phyloP scores from a whole-genome alignment of 2,113 vertebrate genomes.

The Rhipidura dahli region DNA sequence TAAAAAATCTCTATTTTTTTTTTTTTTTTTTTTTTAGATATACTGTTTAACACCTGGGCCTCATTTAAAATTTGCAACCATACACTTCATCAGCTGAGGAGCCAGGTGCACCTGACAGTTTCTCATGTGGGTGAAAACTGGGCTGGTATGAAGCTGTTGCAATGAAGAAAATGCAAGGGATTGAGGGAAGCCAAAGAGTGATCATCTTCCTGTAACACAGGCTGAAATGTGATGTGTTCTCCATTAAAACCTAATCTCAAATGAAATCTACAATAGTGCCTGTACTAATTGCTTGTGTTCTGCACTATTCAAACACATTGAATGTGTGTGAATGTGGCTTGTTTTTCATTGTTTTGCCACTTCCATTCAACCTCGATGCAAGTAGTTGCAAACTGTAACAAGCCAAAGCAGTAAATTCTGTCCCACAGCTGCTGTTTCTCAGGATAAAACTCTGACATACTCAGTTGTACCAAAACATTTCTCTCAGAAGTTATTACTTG shows the following conservation, averaged over 20 bases:
- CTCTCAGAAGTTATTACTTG: not conserved
- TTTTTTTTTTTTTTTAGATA: not conserved
- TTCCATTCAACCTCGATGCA: not conserved
- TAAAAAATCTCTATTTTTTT: not conserved
- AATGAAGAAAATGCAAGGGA: not conserved
- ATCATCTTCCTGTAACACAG: fast-evolving
- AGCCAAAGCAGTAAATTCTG: not conserved
- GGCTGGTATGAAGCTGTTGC: not conserved
- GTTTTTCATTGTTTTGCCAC: not conserved
- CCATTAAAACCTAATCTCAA: not conserved
- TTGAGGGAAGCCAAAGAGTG: not conserved
- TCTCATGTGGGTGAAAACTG: not conserved
- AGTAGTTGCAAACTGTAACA: not conserved
- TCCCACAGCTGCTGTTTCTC: not conserved
- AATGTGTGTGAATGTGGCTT: no score
- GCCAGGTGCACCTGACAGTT: not conserved
- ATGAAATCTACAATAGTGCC: not conserved
- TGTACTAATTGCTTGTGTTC: not conserved
- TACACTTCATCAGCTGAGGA: not conserved
- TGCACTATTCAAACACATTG: fast-evolving
- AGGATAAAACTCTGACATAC: not conserved
- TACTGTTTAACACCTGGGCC: not conserved
- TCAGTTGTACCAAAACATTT: not conserved
- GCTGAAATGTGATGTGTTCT: not conserved
- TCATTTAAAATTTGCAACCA: not conserved